Base-by-base conservation (phyloP, 2,888 invertebrate species). In the Amblyteles armatorius region DNA sequence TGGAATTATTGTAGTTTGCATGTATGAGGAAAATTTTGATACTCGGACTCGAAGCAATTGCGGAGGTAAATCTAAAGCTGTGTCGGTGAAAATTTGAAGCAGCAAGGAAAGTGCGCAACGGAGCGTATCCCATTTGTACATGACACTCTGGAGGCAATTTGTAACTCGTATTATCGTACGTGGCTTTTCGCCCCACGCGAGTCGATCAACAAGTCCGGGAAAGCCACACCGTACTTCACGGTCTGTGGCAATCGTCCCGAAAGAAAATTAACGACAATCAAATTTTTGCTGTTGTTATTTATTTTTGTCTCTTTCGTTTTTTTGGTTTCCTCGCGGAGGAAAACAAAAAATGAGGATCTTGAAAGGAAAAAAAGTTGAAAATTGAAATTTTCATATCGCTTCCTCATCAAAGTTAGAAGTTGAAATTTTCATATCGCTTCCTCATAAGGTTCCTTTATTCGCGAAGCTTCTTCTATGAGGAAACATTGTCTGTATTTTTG, bases 1-100 rank as follows among this genome's bases (percentile, higher is more conserved):
- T 76, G 65, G 83, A 67, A 77, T 80, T 67, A 72, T 80, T 80
- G 76, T 67, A 48, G 79, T 80, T 74, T n/a, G 11, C 22, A 26
- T 44, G 44, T 3, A 44, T 3, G 48, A 19, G 57, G 7, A 19
- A n/a, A 68, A 48, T 40, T 36, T 19, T 19, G 68, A 76, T 69
- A 69, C 71, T 33, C 72, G 22, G 26, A 57, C 50, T 77, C 76
- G 72, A 76, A 72, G 57, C 79, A 67, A 76, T 55, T 57, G 57
- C 29, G 55, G 65, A 71, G 71, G 72, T 76, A 80, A 77, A 79
- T 80, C 71, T 72, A 55, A 83, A 63, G 52, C 68, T 52, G 72
- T 40, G 36, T 44, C 52, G 29, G 73, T 57, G 83, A 67, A 63
- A 79, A 83, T 79, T 79, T 36, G 55, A 83, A 79, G n/a, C 57